Evolutionary conservation across 1,140 invertebrate genomes (phyloP), one percentile per base, ranked within the genome.

Genomic region (Bombus sylvicola): DNA sequence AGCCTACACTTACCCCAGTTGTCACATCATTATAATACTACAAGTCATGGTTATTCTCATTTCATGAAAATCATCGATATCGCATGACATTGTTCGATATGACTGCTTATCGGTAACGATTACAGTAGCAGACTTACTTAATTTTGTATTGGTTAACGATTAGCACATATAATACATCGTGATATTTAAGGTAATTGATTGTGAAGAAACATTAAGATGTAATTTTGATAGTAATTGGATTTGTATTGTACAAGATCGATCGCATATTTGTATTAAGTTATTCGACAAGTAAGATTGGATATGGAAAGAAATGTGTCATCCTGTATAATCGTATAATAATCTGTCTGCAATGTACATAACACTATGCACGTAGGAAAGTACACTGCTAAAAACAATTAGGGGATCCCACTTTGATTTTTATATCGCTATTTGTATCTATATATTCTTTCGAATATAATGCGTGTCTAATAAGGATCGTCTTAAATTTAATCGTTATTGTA

Each of bases 51-150:
- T 13, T 18, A 37, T 53, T 22, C 22, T 53, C 3, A n/a, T 47
- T 31, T 62, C 43, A 43, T 43, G 13, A 22, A 31, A 73, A 31
- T 62, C 22, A 69, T 41, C n/a, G 31, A 80, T 47, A 71, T 71
- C 66, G 78, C 76, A 80, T 71, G 43, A 57, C 34, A 53, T 34
- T 39, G n/a, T 37, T 34, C 34, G 1, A 4, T 62, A 15, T 72
- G 69, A 76, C 10, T 85, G 64, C 78, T 39, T 66, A 62, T 43
- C 47, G 73, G 57, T 73, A 79, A 72, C 37, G 62, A 81, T 66
- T 64, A 85, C 81, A 89, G 85, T 87, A 89, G 85, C 64, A 87
- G 81, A 89, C 85, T 89, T 84, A 87, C 85, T 89, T 80, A 87
- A 85, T 64, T 75, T 53, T 43, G 22, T 69, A 74, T 31, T 37